Evolutionary conservation across 2,888 invertebrate genomes (phyloP), one percentile per base, ranked within the genome.

Genomic region (Himalopsyche anomala): DNA sequence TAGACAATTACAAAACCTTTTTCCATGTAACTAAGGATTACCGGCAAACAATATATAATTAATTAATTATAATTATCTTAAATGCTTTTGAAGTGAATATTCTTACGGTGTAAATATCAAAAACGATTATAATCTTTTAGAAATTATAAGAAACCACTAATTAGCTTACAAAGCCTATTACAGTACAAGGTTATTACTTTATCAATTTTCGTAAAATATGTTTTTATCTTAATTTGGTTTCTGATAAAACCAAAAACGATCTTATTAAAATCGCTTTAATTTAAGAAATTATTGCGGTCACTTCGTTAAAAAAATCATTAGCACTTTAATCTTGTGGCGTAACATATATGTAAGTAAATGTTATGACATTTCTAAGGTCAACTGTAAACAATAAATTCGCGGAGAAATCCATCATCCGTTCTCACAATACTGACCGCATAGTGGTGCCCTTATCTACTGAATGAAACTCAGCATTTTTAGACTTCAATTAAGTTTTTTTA

Each of bases 201-300:
- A 62, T 19, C 11, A 62, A 9, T 62, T 9, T 6, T 62, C 62
- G 62, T 62, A 19, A 11, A 19, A 62, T 3, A n/a, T 62, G 19
- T 62, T 62, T 62, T 62, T 62, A 62, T 62, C 62, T 62, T 28
- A 62, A 9, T n/a, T 62, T 8, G n/a, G 19, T 62, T 62, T 62
- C n/a, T 62, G 19, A 62, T 28, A 28, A 62, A 62, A 62, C 62
- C 4, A 19, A 62, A 62, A 62, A 19, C 62, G 28, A 62, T 62
- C 62, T 62, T 62, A 62, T 19, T 62, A 62, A 62, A 62, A n/a
- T 2, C 2, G 4, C 11, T 19, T 19, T 62, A 56, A 19, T 62
- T 62, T 62, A 62, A 62, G 62, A 62, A 62, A 19, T 62, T 19
- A 62, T 62, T 62, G 62, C 62, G 62, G 62, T 62, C 62, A 62